phyloP scores from a whole-genome alignment of 2,113 vertebrate genomes.

The Orycteropus afer region DNA sequence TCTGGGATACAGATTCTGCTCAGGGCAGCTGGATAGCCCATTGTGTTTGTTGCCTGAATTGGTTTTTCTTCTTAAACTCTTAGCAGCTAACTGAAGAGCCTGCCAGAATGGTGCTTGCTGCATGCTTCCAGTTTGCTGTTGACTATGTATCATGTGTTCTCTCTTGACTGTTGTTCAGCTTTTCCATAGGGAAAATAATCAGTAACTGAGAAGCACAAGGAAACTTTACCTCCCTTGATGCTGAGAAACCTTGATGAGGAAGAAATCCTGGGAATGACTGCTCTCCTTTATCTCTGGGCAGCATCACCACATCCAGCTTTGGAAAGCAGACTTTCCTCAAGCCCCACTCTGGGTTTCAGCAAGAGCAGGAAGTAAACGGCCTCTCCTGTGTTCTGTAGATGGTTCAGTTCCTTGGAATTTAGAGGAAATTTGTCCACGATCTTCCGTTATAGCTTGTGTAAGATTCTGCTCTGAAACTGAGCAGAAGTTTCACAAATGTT shows the following conservation, averaged over 20 bases:
- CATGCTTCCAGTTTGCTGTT: not conserved
- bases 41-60: not conserved
- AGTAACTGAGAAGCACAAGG: conserved; percentile 26
- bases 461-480: not conserved
- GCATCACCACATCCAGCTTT: not conserved
- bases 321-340: not conserved
- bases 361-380: not conserved
- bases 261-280: not conserved
- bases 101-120: not conserved
- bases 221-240: not conserved
- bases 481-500: conserved; percentile 15
- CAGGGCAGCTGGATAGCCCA: not conserved
- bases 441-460: not conserved
- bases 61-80: conserved; percentile 38
- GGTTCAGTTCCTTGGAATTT: not conserved
- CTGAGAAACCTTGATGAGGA: not conserved
- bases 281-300: not conserved
- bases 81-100: not conserved
- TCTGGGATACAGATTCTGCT: not conserved
- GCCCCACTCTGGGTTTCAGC: not conserved
- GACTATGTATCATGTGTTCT: conserved; percentile 45
- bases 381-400: not conserved
- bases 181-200: conserved; percentile 17
- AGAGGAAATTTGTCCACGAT: not conserved
- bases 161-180: not conserved